phyloP scores from a whole-genome alignment of 2,113 vertebrate species.

The Rhabdomys dilectus region DNA sequence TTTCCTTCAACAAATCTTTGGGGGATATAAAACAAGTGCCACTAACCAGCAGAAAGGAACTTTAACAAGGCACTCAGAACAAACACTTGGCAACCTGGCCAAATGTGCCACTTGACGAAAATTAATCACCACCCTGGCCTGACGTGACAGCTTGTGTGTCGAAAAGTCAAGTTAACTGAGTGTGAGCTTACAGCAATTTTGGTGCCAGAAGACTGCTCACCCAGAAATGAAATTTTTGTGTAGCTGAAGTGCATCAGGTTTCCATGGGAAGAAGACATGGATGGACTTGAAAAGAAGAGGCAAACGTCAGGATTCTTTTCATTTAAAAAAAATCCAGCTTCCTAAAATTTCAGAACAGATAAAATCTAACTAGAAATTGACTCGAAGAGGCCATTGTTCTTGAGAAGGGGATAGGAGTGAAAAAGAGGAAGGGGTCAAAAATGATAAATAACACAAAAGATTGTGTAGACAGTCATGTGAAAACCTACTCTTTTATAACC shows the following conservation, averaged over 20 bases:
- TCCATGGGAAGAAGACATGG: neutral
- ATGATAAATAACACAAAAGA: neutral
- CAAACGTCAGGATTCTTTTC: neutral
- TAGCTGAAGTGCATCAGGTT: neutral
- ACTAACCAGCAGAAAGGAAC: neutral
- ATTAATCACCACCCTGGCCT: neutral
- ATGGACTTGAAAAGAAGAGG: neutral
- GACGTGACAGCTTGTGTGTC: neutral
- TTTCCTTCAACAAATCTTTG: conserved; percentile 52
- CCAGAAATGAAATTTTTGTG: neutral
- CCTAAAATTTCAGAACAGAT: conserved; percentile 2
- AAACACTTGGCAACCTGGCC: conserved; percentile 11
- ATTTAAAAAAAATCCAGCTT: conserved; percentile 9
- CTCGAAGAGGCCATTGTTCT: neutral
- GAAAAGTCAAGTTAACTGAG: neutral
- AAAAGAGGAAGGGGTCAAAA: too few species aligned
- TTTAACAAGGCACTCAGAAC: conserved; percentile 57
- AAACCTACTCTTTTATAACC: neutral
- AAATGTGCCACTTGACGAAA: neutral
- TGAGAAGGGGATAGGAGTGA: too few species aligned
- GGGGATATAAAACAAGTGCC: conserved; percentile 27
- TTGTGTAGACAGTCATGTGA: too few species aligned
- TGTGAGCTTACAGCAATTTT: neutral
- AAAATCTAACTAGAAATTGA: neutral
- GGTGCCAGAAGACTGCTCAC: neutral